Evolutionary conservation across 2,888 invertebrate genomes (phyloP).

Genomic region (Buathra laborator): DNA sequence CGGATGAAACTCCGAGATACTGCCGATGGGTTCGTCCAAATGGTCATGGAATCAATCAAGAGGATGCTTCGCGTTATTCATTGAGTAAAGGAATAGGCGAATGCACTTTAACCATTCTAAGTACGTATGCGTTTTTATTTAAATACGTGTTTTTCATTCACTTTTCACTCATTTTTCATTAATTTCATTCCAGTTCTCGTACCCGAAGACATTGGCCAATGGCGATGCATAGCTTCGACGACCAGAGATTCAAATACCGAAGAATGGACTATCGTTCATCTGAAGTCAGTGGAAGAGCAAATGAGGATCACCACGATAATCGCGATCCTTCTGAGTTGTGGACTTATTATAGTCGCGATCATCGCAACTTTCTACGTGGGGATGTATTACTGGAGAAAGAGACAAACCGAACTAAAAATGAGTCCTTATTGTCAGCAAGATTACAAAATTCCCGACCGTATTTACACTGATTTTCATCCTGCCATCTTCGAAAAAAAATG

Average conservation of each 20-base stretch:
- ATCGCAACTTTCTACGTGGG: constrained; percentile 34
- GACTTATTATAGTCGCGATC: constrained; percentile 41
- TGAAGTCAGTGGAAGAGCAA: background rate
- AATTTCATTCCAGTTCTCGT: constrained; percentile 44
- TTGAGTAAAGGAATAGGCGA: constrained; percentile 55
- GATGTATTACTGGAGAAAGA: constrained; percentile 48
- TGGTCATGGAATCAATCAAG: constrained; percentile 76
- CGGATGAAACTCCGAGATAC: constrained; percentile 75
- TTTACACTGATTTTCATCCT: background rate
- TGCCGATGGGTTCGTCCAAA: constrained; percentile 82
- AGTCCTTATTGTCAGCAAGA: constrained; percentile 46
- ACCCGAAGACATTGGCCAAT: constrained; percentile 71
- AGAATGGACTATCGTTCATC: constrained; percentile 54
- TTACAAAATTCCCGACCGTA: constrained; percentile 16
- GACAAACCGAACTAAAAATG: constrained; percentile 13
- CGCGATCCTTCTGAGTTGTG: constrained; percentile 46
- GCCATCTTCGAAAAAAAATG: constrained; percentile 23
- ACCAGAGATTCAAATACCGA: constrained; percentile 47
- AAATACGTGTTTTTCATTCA: no score
- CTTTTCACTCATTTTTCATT: background rate
- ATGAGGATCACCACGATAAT: constrained; percentile 5
- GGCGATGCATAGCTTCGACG: constrained; percentile 75
- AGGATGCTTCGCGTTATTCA: constrained; percentile 50
- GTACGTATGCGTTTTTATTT: constrained; percentile 65
- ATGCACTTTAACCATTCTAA: constrained; percentile 75